Percentiles rank a stretch among this genome's conserved stretches.
These are phyloP conservation scores for Drosophila anomelani DNA, from an alignment of 2,888 invertebrate genomes.

Conservation along the genomic window DNA sequence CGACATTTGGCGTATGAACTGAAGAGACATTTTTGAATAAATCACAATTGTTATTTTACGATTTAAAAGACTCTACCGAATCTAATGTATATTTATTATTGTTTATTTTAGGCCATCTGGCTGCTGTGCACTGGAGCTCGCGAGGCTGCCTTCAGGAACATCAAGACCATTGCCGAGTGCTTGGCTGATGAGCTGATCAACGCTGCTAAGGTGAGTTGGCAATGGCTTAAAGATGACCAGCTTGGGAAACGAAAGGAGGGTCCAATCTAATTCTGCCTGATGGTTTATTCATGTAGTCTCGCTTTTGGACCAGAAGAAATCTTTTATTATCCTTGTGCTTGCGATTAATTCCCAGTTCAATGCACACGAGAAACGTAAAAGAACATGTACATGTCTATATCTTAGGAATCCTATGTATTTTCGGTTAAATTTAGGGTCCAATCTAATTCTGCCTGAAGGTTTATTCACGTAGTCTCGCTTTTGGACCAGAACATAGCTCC, in stretches of 20 bases:
- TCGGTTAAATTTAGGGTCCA: constrained; percentile 6
- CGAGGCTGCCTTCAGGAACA: constrained; percentile 99
- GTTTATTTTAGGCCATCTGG: constrained; percentile 92
- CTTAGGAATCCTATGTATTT: background rate
- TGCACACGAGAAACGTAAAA: constrained; percentile 82
- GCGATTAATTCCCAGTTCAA: constrained; percentile 47
- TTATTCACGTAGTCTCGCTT: constrained; percentile 79
- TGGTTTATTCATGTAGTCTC: constrained; percentile 75
- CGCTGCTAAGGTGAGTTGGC: constrained; percentile 93
- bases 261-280: constrained; percentile 61
- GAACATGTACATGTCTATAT: constrained; percentile 54
- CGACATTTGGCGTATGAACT: constrained; percentile 75
- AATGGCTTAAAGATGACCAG: background rate
- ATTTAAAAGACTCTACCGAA: background rate
- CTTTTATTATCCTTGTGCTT: constrained; percentile 83
- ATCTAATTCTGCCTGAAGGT: constrained; percentile 68
- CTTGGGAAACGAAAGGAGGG: background rate
- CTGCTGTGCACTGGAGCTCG: constrained; percentile 99
- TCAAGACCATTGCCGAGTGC: constrained; percentile 99
- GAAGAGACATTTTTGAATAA: constrained; percentile 68
- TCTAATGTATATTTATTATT: constrained; percentile 14
- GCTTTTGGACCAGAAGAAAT: constrained; percentile 78
- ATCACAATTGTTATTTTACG: background rate
- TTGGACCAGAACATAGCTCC: constrained; percentile 70
- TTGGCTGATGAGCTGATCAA: constrained; percentile 99